Evolutionary conservation across 2,113 vertebrate genomes (phyloP), one percentile per base, ranked within the genome.

Genomic region (Leucopsar rothschildi): DNA sequence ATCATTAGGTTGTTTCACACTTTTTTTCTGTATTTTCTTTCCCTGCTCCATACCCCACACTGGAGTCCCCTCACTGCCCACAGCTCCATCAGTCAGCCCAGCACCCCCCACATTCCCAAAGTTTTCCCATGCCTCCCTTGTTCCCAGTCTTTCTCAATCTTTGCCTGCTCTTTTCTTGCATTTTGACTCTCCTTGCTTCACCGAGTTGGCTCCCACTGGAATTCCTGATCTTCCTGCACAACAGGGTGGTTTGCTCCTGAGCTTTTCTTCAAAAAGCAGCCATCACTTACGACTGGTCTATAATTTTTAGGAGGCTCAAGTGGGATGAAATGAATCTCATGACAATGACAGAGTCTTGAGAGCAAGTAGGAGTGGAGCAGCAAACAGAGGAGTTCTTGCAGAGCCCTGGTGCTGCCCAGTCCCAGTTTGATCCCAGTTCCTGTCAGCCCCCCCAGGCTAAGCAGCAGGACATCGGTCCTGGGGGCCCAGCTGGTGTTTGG

Each of bases 141-240:
- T 7, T 47, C 33, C 53, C 61, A 52, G 22, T 3, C n/a, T n/a
- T 69, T 49, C 29, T 47, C 37, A 22, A 33, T 64, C 85, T 40
- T 29, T 1, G 2, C 33, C 72, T 85, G 59, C 42, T 78, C 68
- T 61, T 72, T 45, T 69, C 17, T 15, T 23, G 28, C 69, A 28
- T 44, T 68, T 33, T 33, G 19, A 25, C 53, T 87, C 15, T 7
- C 57, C 84, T 68, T 39, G 35, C 69, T 86, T 50, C 60, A 44
- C 44, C 0, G 0, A 56, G 61, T 5, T 82, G 70, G 7, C 57
- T 60, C 40, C 90, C 65, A 49, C 66, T 50, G 79, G 37, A 65
- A 76, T 90, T 96, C 95, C 88, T 65, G 93, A 95, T 82, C 93
- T 80, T 96, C 93, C 88, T 90, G 92, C 85, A 82, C 50, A 65